These are phyloP conservation scores for Rhinatrema bivittatum DNA, from an alignment of 2,797 vertebrate genomes.

Conservation along the genomic window DNA sequence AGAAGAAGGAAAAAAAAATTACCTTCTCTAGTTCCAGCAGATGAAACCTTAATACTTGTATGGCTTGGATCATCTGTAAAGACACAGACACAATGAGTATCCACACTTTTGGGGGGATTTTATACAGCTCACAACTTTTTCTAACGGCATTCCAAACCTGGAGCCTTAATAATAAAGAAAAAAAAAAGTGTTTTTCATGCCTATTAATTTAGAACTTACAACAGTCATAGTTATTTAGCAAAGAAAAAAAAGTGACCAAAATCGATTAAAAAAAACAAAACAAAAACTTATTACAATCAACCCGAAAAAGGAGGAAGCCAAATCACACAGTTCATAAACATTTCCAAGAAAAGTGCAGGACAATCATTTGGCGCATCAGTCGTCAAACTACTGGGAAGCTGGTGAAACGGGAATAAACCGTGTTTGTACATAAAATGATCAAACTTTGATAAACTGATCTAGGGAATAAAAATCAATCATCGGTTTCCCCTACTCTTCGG, in stretches of 20 bases:
- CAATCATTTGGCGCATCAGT: too few relatives aligned
- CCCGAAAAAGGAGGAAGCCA: constrained; percentile 31
- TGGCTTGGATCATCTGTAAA: constrained; percentile 99
- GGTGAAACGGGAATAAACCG: too few relatives aligned
- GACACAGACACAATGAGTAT: constrained; percentile 50
- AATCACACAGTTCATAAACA: constrained; percentile 52
- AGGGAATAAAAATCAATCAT: too few relatives aligned
- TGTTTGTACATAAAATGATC: too few relatives aligned
- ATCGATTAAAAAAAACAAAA: constrained; percentile 33
- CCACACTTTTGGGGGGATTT: constrained; percentile 41
- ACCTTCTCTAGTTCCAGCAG: constrained; percentile 99
- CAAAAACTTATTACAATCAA: constrained; percentile 35
- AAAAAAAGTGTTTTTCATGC: constrained; percentile 63
- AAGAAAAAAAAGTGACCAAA: constrained; percentile 36
- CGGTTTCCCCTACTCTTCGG: neutral
- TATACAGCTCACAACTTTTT: constrained; percentile 32
- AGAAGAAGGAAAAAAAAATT: constrained; percentile 54
- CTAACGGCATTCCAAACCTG: constrained; percentile 13
- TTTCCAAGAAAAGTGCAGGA: too few relatives aligned
- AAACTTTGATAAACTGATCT: too few relatives aligned
- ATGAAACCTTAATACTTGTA: constrained; percentile 99
- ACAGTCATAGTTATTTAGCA: constrained; percentile 34
- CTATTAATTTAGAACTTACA: constrained; percentile 59
- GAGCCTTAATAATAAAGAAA: constrained; percentile 38
- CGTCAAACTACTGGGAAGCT: too few relatives aligned